These are phyloP conservation scores for Lepidonotus clava DNA, from an alignment of 2,888 invertebrate species.

Conservation along the genomic window DNA sequence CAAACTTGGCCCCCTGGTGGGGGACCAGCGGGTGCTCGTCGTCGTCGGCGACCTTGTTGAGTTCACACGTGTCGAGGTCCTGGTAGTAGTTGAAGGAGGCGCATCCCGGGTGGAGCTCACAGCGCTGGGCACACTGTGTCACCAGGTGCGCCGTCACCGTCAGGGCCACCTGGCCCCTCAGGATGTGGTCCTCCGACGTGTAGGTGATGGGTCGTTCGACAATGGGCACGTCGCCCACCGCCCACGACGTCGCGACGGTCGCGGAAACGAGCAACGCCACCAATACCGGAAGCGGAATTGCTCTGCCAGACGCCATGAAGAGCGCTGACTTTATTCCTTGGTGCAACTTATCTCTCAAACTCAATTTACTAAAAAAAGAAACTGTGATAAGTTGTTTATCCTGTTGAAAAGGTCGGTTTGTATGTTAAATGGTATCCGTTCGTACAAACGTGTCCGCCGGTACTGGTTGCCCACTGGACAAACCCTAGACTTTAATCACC, in stretches of 20 bases:
- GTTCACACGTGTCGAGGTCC: constrained; percentile 66
- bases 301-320: not conserved
- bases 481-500: not conserved
- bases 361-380: not conserved
- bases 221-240: not conserved
- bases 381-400: too few species aligned
- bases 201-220: not conserved
- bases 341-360: not conserved
- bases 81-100: constrained; percentile 72
- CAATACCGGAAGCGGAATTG: not conserved
- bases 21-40: constrained; percentile 36
- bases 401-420: too few species aligned
- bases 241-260: not conserved
- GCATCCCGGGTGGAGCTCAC: constrained; percentile 20
- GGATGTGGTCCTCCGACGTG: not conserved
- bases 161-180: constrained; percentile 15
- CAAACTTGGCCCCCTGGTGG: constrained; percentile 66
- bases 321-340: not conserved
- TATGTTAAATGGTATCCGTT: too few species aligned
- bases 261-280: not conserved
- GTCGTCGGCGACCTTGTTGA: constrained; percentile 71
- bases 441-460: too few species aligned
- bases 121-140: not conserved
- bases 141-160: not conserved
- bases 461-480: not conserved